phyloP scores from a whole-genome alignment of 2,797 vertebrate species.

The Coregonus suidteri region DNA sequence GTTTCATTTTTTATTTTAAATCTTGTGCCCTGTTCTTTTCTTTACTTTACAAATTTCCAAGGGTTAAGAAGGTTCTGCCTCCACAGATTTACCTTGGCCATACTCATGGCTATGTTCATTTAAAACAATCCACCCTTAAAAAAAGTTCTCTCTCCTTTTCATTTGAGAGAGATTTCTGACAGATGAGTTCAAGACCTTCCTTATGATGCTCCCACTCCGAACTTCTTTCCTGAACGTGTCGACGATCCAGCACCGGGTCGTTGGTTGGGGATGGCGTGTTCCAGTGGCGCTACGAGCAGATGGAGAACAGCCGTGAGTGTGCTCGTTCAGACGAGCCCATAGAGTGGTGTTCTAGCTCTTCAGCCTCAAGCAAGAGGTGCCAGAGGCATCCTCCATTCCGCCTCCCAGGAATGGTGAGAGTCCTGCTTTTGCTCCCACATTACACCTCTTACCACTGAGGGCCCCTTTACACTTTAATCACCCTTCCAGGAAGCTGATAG shows the following conservation, averaged over 20 bases:
- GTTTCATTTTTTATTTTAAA: no score
- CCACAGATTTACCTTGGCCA: background rate
- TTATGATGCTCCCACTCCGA: conserved; percentile 88
- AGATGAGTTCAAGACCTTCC: conserved; percentile 97
- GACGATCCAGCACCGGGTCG: conserved; percentile 87
- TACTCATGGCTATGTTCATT: background rate
- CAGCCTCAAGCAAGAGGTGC: conserved; percentile 94
- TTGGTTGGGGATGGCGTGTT: conserved; percentile 90
- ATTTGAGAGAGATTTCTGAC: conserved; percentile 11
- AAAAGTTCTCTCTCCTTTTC: conserved; percentile 8
- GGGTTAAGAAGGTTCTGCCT: no score
- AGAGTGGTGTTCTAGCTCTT: conserved; percentile 95
- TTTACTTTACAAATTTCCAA: no score
- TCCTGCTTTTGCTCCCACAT: conserved; percentile 10
- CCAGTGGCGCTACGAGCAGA: conserved; percentile 90
- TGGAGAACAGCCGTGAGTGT: conserved; percentile 88
- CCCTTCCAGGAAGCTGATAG: conserved; percentile 58
- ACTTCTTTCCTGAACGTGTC: conserved; percentile 93
- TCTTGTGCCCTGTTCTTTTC: no score
- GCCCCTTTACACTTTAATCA: conserved; percentile 55
- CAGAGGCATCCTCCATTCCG: conserved; percentile 90
- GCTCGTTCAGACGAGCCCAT: conserved; percentile 88
- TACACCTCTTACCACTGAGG: conserved; percentile 13
- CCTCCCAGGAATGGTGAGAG: conserved; percentile 89
- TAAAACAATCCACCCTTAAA: background rate